A percentile compares a stretch with the other conserved stretches of the same genome.
These are phyloP conservation scores for Sebastolobus alascanus DNA, from an alignment of 2,797 vertebrate genomes.

Conservation along the genomic window DNA sequence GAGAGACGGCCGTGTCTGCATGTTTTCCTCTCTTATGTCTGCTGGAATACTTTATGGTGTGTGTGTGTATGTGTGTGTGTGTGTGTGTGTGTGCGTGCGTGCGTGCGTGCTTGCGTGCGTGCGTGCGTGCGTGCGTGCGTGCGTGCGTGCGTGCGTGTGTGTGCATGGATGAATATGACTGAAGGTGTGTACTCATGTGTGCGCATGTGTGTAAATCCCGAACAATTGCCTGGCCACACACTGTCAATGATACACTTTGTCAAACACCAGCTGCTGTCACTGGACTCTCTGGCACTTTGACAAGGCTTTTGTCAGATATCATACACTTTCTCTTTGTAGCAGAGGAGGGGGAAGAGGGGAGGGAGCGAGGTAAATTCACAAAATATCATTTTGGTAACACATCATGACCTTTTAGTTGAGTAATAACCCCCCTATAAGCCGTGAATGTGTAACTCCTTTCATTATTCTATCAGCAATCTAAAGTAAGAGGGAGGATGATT, in stretches of 20 bases:
- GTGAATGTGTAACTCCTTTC: conserved; percentile 80
- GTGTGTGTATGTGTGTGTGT: conserved; percentile 13
- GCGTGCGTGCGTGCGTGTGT: conserved; percentile 26
- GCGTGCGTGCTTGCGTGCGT: conserved; percentile 52
- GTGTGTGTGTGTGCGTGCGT: conserved; percentile 21
- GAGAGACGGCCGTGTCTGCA: conserved; percentile 82
- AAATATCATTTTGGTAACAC: conserved; percentile 61
- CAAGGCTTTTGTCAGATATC: conserved; percentile 63
- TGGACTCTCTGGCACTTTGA: conserved; percentile 65
- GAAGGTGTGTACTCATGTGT: conserved; percentile 59
- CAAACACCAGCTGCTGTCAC: conserved; percentile 72
- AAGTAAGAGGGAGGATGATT: conserved; percentile 75
- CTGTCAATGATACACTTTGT: conserved; percentile 77
- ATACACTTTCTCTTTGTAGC: conserved; percentile 42
- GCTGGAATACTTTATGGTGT: conserved; percentile 52
- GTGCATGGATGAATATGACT: conserved; percentile 34
- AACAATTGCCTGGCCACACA: conserved; percentile 68
- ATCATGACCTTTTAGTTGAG: conserved; percentile 88
- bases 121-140: conserved; percentile 25
- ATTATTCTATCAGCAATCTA: conserved; percentile 85
- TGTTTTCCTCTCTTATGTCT: conserved; percentile 73
- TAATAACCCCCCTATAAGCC: conserved; percentile 32
- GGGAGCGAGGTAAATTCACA: conserved; percentile 33
- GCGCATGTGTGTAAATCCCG: conserved; percentile 52
- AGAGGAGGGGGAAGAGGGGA: not conserved